Base-by-base conservation (phyloP, 1,140 invertebrate genomes). In the Drosophila guanche region DNA sequence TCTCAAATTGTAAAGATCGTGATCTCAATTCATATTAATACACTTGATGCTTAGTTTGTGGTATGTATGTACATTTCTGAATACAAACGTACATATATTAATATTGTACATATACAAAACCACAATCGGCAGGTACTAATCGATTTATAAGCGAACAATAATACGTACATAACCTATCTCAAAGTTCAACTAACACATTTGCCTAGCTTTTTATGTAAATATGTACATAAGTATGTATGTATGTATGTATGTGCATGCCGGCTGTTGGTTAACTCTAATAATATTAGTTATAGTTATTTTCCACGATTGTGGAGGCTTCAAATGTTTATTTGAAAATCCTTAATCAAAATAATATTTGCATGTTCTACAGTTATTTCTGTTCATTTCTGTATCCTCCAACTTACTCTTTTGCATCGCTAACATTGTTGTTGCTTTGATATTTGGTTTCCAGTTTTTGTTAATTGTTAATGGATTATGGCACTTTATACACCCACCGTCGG, bases 21-120 rank as follows among this genome's bases (percentile, higher is more conserved):
- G 53, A 55, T 43, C 53, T 14, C 53, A 55, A 55, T 41, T 43
- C 40, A 55, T 55, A 55, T 25, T 23, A 55, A 55, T 55, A 43
- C 14, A 27, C 25, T 25, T 27, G 10, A 55, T 23, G 7, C 42
- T 0, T 33, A 33, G 7, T 6, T 5, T 27, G 25, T 27, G 2
- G 5, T 27, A 27, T 27, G 25, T 33, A 22, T 0, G 16, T 20
- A 20, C 1, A 20, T 20, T 1, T 20, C n/a, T n/a, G n/a, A n/a
- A 1, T 12, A 23, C 37, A 40, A 6, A 20, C 6, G 1, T 33
- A 14, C 12, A 54, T 42, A 20, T 20, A 20, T 20, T 1, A 20
- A 20, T 20, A 54, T 42, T 53, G 20, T 10, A 25, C 7, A 29
- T 29, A 29, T 7, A 29, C 0, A 6, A 29, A 29, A 6, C 27